These are phyloP conservation scores for Gallirallus australis DNA, from an alignment of 2,797 vertebrate genomes.

Conservation along the genomic window DNA sequence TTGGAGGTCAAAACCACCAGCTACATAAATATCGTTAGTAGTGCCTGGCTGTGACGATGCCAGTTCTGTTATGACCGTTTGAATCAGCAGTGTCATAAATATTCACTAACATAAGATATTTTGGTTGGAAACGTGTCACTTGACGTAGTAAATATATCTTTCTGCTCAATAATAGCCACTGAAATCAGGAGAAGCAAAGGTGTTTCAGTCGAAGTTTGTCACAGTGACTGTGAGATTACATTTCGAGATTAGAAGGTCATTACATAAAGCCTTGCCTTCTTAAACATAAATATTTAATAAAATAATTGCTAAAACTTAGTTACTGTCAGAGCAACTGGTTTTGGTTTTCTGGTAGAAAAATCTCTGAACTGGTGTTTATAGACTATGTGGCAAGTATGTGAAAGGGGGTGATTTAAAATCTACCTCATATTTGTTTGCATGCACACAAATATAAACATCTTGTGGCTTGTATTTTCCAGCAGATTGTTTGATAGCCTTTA, in stretches of 20 bases:
- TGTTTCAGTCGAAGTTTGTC: conserved; percentile 41
- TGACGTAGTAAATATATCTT: neutral
- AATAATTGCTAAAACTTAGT: neutral
- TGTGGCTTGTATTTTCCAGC: neutral
- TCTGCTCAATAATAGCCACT: neutral
- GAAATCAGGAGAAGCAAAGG: neutral
- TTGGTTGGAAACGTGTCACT: neutral
- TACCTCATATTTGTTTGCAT: neutral
- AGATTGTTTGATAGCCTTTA: neutral
- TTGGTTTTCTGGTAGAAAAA: neutral
- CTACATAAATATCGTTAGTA: neutral
- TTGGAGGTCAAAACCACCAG: conserved; percentile 41
- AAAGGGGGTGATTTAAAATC: neutral
- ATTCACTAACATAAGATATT: neutral
- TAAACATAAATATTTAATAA: neutral
- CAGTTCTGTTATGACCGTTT: accelerated
- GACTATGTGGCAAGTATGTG: neutral
- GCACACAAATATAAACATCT: neutral
- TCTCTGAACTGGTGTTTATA: neutral
- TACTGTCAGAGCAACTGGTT: accelerated
- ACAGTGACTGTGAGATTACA: neutral
- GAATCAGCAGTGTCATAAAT: neutral
- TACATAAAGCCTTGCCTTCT: neutral
- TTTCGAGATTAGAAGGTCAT: conserved; percentile 27
- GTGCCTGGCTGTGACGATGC: neutral